Evolutionary conservation across 2,797 vertebrate species (phyloP).

Genomic region (Pangasius mekongensis): DNA sequence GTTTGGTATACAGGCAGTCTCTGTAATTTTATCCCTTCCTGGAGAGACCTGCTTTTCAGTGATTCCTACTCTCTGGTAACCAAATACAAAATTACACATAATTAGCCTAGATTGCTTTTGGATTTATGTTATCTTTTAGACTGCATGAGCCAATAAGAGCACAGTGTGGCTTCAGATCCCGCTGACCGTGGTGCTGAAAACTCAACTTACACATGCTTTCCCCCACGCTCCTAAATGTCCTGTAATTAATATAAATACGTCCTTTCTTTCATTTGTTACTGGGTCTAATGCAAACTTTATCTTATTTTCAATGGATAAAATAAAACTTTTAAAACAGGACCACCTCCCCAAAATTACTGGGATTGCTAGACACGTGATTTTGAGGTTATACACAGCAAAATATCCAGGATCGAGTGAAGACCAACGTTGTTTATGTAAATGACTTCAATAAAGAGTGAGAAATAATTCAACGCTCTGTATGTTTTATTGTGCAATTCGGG

Average conservation of each 20-base stretch:
- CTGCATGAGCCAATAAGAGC: background rate
- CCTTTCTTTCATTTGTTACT: background rate
- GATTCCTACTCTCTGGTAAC: background rate
- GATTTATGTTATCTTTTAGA: background rate
- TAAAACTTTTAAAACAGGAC: background rate
- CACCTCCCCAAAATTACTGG: background rate
- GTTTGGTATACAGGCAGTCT: background rate
- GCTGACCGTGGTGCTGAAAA: constrained; percentile 56
- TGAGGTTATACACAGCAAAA: background rate
- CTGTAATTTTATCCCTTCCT: background rate
- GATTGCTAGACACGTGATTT: background rate
- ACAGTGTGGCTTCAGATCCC: background rate
- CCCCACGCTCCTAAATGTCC: background rate
- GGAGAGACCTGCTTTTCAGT: background rate
- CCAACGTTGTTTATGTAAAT: background rate
- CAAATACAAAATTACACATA: background rate
- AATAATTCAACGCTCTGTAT: background rate
- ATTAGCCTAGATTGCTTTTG: background rate
- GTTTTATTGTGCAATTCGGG: background rate
- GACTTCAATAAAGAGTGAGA: background rate
- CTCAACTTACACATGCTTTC: background rate
- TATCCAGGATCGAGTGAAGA: background rate
- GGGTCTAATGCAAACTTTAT: background rate
- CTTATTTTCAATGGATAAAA: background rate
- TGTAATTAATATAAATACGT: background rate